Percentiles rank a stretch among this genome's conserved stretches.
Conservation (phyloP, 2,797 vertebrate species). For the Poeciliopsis presidionis region DNA sequence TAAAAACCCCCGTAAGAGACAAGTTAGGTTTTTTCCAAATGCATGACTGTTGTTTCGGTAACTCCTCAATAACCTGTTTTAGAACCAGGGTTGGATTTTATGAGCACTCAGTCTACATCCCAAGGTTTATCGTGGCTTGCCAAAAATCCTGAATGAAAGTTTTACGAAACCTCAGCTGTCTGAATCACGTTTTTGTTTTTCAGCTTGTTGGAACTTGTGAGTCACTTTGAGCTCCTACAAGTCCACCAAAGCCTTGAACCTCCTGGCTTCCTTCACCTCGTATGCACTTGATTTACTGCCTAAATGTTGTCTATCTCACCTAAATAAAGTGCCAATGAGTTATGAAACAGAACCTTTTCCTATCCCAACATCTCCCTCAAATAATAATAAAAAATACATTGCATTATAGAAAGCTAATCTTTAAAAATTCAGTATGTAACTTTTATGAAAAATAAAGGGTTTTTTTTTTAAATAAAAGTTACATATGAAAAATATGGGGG, state of each 20-base stretch:
- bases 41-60: not conserved
- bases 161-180: not conserved
- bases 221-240: not conserved
- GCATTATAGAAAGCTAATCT: too few species aligned
- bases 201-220: not conserved
- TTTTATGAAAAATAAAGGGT: too few species aligned
- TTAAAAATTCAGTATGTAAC: too few species aligned
- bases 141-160: not conserved
- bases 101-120: not conserved
- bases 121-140: not conserved
- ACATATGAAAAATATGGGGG: too few species aligned
- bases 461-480: too few species aligned
- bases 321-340: not conserved
- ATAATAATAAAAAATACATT: too few species aligned
- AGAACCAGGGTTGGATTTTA: not conserved
- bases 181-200: not conserved
- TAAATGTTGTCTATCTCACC: too few species aligned
- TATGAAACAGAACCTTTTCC: too few species aligned
- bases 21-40: not conserved
- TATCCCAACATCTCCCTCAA: too few species aligned
- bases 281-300: not conserved
- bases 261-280: not conserved
- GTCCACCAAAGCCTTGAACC: not conserved
- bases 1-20: not conserved
- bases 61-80: not conserved